Percentiles rank a stretch among this genome's conserved stretches.
These are phyloP conservation scores for Acinonyx jubatus DNA, from an alignment of 2,113 vertebrate genomes.

Conservation along the genomic window DNA sequence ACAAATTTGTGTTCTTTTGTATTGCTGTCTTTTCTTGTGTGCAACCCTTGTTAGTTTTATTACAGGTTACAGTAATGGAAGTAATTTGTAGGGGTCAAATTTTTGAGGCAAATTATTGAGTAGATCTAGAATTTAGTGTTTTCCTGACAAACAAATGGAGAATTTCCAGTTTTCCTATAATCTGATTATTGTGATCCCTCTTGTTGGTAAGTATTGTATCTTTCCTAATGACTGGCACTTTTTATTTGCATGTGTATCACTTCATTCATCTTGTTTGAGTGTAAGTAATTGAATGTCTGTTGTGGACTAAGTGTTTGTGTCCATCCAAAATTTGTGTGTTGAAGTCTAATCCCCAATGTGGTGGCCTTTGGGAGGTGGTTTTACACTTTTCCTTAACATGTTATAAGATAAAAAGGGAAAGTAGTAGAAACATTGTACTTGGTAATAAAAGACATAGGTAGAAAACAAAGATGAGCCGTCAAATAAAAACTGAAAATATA, in stretches of 20 bases:
- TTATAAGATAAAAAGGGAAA: neutral
- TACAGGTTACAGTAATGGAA: neutral
- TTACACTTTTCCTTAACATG: neutral
- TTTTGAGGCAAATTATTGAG: neutral
- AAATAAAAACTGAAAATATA: neutral
- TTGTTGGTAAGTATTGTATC: neutral
- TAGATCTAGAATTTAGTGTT: neutral
- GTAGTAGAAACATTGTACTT: neutral
- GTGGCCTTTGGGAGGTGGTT: neutral
- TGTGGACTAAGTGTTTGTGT: no score
- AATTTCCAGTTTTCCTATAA: neutral
- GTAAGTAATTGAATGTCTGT: neutral
- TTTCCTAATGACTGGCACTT: neutral
- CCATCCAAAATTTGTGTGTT: neutral
- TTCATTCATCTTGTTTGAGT: neutral
- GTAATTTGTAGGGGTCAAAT: neutral
- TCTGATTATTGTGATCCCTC: neutral
- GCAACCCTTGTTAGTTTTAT: neutral
- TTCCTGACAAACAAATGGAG: constrained; percentile 5
- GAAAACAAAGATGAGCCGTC: neutral
- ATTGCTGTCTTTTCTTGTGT: neutral
- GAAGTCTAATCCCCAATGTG: neutral
- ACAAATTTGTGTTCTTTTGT: neutral
- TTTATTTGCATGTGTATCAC: constrained; percentile 3
- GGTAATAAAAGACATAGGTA: neutral